Evolutionary conservation across 64 coral and sea anemone species (phyloP).

Genomic region (Hydrozoanthus tunicans): DNA sequence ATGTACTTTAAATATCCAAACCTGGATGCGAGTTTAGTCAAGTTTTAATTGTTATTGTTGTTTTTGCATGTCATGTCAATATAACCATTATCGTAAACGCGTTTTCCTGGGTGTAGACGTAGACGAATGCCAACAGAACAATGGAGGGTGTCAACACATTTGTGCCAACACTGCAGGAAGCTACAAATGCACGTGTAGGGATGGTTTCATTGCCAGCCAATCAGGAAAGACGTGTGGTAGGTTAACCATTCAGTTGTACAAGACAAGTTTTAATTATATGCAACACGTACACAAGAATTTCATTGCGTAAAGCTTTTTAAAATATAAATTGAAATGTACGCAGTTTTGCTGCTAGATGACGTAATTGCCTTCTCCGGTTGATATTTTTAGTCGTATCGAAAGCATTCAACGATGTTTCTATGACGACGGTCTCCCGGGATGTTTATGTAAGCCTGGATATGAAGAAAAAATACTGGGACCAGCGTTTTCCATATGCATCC

Average conservation of each 20-base stretch:
- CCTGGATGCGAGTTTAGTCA: too few relatives aligned
- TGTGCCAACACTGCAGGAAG: constrained; percentile 40
- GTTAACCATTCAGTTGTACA: not conserved
- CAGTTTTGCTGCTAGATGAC: too few relatives aligned
- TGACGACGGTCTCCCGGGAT: not conserved
- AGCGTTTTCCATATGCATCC: not conserved
- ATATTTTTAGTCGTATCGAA: not conserved
- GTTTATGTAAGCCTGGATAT: not conserved
- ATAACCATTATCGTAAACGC: too few relatives aligned
- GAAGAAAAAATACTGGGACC: not conserved
- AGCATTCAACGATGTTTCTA: not conserved
- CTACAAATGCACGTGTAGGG: constrained; percentile 47
- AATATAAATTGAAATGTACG: too few relatives aligned
- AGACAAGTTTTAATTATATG: too few relatives aligned
- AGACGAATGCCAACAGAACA: constrained; percentile 49
- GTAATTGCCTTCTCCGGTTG: not conserved
- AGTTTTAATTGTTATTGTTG: too few relatives aligned
- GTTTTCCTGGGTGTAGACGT: constrained; percentile 10
- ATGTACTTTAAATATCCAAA: too few relatives aligned
- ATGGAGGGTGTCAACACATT: constrained; percentile 42
- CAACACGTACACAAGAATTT: too few relatives aligned
- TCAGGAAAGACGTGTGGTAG: not conserved
- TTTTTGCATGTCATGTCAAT: too few relatives aligned
- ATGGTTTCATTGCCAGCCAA: not conserved
- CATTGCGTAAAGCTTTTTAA: too few relatives aligned